phyloP scores from a whole-genome alignment of 1,140 invertebrate genomes.

The Drosophila gunungcola region DNA sequence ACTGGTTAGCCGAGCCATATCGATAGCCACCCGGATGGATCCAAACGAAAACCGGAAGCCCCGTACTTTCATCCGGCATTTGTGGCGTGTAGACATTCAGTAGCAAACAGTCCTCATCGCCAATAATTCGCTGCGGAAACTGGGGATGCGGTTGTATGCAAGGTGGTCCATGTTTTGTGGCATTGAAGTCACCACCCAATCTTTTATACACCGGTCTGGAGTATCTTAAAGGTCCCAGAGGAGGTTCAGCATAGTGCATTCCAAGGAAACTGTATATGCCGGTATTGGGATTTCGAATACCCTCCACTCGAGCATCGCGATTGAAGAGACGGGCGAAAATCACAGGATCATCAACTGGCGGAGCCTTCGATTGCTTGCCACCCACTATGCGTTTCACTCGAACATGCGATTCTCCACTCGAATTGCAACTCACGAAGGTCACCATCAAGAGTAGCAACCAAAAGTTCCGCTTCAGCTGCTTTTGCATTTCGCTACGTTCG shows the following conservation, averaged over 20 bases:
- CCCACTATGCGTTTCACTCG: conserved; percentile 87
- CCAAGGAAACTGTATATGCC: conserved; percentile 88
- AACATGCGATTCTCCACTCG: conserved; percentile 17
- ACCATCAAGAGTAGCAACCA: conserved; percentile 10
- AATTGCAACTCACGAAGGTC: conserved; percentile 43
- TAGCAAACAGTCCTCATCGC: conserved; percentile 91
- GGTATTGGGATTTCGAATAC: conserved; percentile 84
- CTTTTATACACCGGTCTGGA: conserved; percentile 85
- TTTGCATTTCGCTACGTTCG: conserved; percentile 60
- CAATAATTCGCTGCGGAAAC: conserved; percentile 81
- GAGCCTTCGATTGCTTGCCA: conserved; percentile 85
- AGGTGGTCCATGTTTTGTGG: conserved; percentile 86
- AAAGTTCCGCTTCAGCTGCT: conserved; percentile 53
- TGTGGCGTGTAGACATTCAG: conserved; percentile 91
- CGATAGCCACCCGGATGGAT: conserved; percentile 88
- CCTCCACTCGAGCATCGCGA: conserved; percentile 86
- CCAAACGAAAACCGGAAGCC: conserved; percentile 87
- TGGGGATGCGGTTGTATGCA: conserved; percentile 86
- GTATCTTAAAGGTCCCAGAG: conserved; percentile 87
- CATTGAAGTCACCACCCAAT: conserved; percentile 86
- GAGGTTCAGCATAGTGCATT: conserved; percentile 89
- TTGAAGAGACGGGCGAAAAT: conserved; percentile 86
- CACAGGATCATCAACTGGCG: conserved; percentile 87
- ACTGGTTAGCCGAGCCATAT: conserved; percentile 88
- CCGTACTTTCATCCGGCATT: conserved; percentile 86